These are phyloP conservation scores for Pseudorhiza aurosa DNA, from an alignment of 30 jellyfish, hydroid and myxozoan species.

Conservation along the genomic window DNA sequence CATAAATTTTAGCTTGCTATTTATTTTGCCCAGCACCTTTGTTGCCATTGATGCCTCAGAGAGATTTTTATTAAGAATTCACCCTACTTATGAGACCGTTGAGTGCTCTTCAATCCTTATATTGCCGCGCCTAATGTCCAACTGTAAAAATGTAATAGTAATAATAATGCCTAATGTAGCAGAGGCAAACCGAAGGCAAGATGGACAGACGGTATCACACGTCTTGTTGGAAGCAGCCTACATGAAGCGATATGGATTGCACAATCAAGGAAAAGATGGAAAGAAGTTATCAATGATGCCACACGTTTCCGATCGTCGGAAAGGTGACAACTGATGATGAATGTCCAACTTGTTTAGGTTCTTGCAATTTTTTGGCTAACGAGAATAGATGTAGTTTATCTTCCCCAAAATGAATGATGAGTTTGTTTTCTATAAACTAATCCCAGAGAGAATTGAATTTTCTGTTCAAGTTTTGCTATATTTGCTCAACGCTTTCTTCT, in stretches of 20 bases:
- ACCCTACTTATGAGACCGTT: neutral
- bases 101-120: neutral
- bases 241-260: too few species aligned
- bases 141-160: too few species aligned
- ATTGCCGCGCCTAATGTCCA: too few species aligned
- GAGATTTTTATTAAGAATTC: neutral
- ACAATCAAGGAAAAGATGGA: too few species aligned
- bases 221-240: too few species aligned
- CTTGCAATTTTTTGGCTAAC: neutral
- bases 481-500: neutral
- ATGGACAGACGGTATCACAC: too few species aligned
- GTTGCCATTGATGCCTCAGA: conserved; percentile 34
- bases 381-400: neutral
- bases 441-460: neutral
- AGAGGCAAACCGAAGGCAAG: too few species aligned
- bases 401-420: neutral
- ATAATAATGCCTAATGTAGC: too few species aligned
- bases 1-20: neutral
- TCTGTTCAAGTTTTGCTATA: neutral
- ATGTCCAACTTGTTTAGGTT: neutral
- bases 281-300: too few species aligned
- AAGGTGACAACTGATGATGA: neutral
- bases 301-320: too few species aligned
- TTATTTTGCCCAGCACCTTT: neutral
- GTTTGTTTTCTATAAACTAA: conserved; percentile 1